Base-by-base conservation (phyloP, 2,797 vertebrate genomes). In the Cossypha heuglini region DNA sequence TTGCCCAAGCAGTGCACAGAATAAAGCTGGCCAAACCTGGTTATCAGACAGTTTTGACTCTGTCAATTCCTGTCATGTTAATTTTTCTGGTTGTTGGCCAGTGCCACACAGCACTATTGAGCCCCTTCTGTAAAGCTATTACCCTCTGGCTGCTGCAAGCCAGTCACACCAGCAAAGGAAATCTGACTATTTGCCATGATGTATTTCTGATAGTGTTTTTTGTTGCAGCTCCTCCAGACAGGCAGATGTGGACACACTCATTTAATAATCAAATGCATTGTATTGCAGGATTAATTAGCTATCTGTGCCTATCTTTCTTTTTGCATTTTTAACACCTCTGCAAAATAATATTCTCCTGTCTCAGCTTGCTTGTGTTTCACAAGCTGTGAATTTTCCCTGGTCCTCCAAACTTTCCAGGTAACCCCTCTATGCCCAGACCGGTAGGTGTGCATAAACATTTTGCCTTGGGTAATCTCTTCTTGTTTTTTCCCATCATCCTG, bases 261-360 rank as follows among this genome's bases (percentile, higher is more conserved):
- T 95, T 93, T 93, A 78, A 81, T 76, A 90, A 90, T 94, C 91
- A 81, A 86, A 94, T 86, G 68, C 62, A 88, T 86, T 92, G 49
- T 90, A 68, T 7, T 90, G 79, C 0, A 7, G 48, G 28, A 68
- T 76, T 92, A 91, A 78, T 94, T 86, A 90, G 55, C 45, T 88
- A 59, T 72, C 87, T 86, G 42, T 48, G 55, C 22, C 40, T 75
- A 21, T 88, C 79, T 82, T 88, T 19, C n/a, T 90, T 73, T 66
- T 72, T 35, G 25, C 55, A 8, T 78, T 89, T 95, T 75, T 73
- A 88, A 52, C 43, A 51, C 33, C 51, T 75, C 73, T 72, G 12
- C 6, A 12, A 48, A 45, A 14, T 61, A 49, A 38, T 73, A 63
- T 75, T 94, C 17, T 84, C 51, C 63, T 67, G 69, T 55, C 66